A percentile compares a stretch with the other conserved stretches of the same genome.
Evolutionary conservation across 2,888 invertebrate genomes (phyloP).

Genomic region (Sinhomidia bicolor): DNA sequence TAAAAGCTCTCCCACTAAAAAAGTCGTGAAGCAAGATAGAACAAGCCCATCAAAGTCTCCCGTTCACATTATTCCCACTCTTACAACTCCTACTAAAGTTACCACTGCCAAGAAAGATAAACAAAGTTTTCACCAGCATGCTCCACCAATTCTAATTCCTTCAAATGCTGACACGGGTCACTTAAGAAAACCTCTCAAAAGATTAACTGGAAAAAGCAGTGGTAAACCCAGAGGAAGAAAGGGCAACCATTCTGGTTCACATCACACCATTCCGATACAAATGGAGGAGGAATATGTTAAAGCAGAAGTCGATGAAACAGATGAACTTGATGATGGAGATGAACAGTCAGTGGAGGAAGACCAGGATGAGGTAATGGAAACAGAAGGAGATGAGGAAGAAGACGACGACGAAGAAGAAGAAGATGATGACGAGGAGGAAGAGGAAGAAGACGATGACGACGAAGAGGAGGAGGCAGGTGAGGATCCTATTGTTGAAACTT

Average conservation of each 20-base stretch:
- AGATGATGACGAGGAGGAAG: slow-evolving; percentile 34
- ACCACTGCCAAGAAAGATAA: slow-evolving; percentile 40
- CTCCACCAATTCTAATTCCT: slow-evolving; percentile 15
- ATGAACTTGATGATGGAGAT: slow-evolving; percentile 35
- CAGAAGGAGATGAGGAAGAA: slow-evolving; percentile 48
- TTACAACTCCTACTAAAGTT: slow-evolving; percentile 46
- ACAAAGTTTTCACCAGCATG: slow-evolving; percentile 39
- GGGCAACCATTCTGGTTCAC: slow-evolving; percentile 22
- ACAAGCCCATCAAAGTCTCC: slow-evolving; percentile 44
- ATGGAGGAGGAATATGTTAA: slow-evolving; percentile 67
- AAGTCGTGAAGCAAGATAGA: not conserved
- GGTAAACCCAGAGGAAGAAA: slow-evolving; percentile 39
- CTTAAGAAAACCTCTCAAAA: slow-evolving; percentile 51
- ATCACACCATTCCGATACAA: slow-evolving; percentile 48
- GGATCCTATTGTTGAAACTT: not conserved
- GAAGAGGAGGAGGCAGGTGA: slow-evolving; percentile 46
- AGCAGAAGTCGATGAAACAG: slow-evolving; percentile 66
- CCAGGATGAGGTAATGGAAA: slow-evolving; percentile 16
- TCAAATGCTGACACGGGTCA: not conserved
- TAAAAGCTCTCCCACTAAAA: slow-evolving; percentile 29
- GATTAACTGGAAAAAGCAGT: slow-evolving; percentile 15
- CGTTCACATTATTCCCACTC: slow-evolving; percentile 34
- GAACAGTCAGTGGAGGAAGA: not conserved
- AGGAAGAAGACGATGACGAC: slow-evolving; percentile 62
- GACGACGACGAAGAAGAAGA: slow-evolving; percentile 54